Base-by-base conservation (phyloP, 1,140 invertebrate genomes). In the Cotesia vestalis region DNA sequence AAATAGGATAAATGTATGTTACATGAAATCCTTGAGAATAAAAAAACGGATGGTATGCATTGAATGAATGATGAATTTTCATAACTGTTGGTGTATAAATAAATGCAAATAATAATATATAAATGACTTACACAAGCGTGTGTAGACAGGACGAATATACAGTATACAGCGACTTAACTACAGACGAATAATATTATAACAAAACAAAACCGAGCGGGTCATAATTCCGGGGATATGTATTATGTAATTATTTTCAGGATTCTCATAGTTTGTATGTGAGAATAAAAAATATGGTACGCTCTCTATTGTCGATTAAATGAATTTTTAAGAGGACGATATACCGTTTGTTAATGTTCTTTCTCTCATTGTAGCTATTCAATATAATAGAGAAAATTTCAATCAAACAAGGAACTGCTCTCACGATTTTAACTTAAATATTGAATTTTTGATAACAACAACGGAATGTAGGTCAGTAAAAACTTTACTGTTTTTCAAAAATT, bases 241-340 rank as follows among this genome's bases (percentile, higher is more conserved):
- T 66, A 66, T 66, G 63, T 20, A 66, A 66, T 66, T 66, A 66
- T 66, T 20, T 62, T 20, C 63, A 51, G 63, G 8, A 66, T 66
- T 66, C 63, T 6, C 63, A 66, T 66, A 36, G 12, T 52, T 51
- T 66, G 8, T 52, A 66, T 66, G 63, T 66, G 63, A 52, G 63
- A 66, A 38, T 17, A 66, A 66, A 66, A 66, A 66, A 66, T 51
- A 66, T 66, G 40, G 38, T 36, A 66, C 51, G 51, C 27, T 62
- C 34, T 38, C 60, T 62, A 62, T 62, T 62, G 60, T 62, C 35
- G 12, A 62, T 62, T 36, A n/a, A 66, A 46, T 51, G 11, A 53
- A 66, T 66, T 51, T 66, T 51, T 66, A 53, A 27, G 14, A 66
- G 63, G 51, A 51, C 51, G 63, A 51, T 36, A 66, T 53, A 52